Evolutionary conservation across 2,113 vertebrate species (phyloP).

Genomic region (Prionailurus bengalensis): DNA sequence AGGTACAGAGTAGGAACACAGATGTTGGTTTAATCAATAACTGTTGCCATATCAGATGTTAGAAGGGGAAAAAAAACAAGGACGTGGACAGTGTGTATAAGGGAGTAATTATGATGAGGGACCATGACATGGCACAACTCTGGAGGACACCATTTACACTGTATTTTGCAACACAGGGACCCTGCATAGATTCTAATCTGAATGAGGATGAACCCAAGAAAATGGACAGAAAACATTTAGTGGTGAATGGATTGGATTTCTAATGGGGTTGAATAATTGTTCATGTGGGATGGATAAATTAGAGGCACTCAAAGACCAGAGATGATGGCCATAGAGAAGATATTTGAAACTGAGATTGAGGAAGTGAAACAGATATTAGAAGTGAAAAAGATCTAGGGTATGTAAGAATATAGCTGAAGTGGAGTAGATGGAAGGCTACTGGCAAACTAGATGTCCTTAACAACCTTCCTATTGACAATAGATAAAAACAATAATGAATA

Average conservation of each 20-base stretch:
- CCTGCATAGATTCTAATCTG: not conserved
- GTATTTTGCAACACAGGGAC: not conserved
- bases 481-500: not conserved
- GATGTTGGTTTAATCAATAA: not conserved
- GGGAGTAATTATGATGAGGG: not conserved
- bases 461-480: not conserved
- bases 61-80: not conserved
- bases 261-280: not conserved
- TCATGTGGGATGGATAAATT: not conserved
- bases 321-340: not conserved
- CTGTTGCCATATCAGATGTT: not conserved
- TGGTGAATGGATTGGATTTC: not conserved
- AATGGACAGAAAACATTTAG: not conserved
- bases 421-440: not conserved
- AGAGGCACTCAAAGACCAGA: not conserved
- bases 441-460: not conserved
- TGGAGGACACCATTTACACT: not conserved
- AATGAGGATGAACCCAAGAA: not conserved
- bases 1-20: not conserved
- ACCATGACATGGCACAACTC: not conserved
- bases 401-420: not conserved
- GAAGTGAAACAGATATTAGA: not conserved
- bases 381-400: slow-evolving; percentile 5
- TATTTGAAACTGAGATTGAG: slow-evolving; percentile 26
- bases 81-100: not conserved